Conservation (phyloP, 2,797 vertebrate genomes). For the Alauda arvensis region DNA sequence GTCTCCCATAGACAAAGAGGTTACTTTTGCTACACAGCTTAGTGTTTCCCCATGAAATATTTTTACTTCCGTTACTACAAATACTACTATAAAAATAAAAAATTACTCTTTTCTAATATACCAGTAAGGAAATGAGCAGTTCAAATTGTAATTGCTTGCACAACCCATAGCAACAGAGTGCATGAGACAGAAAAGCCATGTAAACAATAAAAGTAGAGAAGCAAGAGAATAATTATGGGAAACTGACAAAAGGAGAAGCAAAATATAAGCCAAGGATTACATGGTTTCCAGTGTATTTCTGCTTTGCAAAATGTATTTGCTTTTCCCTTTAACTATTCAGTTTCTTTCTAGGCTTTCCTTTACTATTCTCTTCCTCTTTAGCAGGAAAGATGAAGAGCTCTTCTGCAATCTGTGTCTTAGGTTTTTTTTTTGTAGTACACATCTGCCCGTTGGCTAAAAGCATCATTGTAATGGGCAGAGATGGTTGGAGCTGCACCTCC, state of each 20-base stretch:
- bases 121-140: not conserved
- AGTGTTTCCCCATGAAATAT: not conserved
- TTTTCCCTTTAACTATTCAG: not conserved
- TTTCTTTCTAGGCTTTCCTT: not conserved
- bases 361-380: not conserved
- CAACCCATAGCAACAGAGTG: not conserved
- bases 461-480: not conserved
- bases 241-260: not conserved
- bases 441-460: not conserved
- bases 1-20: not conserved
- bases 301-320: not conserved
- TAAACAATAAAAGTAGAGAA: not conserved
- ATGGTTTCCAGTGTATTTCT: not conserved
- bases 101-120: not conserved
- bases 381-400: not conserved
- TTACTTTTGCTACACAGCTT: not conserved
- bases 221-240: not conserved
- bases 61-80: constrained; percentile 12
- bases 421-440: not conserved
- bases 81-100: not conserved
- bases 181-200: not conserved
- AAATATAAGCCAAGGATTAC: not conserved
- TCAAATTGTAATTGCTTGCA: not conserved
- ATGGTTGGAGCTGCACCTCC: not conserved
- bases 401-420: not conserved